Evolutionary conservation across 2,888 invertebrate genomes (phyloP), one percentile per base, ranked within the genome.

Genomic region (Leucania comma): DNA sequence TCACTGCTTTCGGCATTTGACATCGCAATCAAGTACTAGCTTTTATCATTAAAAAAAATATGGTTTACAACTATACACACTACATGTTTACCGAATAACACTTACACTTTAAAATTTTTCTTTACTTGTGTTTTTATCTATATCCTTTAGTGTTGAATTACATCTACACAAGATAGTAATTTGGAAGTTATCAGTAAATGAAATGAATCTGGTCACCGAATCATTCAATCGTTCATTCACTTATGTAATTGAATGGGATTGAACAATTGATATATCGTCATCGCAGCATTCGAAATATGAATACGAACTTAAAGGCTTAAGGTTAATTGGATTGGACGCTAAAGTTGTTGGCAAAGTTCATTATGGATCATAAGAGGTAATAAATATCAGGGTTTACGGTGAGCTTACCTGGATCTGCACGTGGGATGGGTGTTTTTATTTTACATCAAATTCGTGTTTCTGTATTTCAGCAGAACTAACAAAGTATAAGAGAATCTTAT

Each of bases 171-270:
- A 26, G 12, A 29, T 20, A 46, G 3, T 32, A 20, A 51, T 14
- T 48, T 50, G 50, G 8, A 1, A n/a, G 3, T 6, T n/a, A 12
- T 35, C 17, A 4, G 6, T 68, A 32, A 56, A 56, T n/a, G 32
- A 56, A 63, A 29, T 50, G 0, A 62, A 54, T 38, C 46, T 54
- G 9, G 54, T 17, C 17, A 12, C 46, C 42, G n/a, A 42, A 56
- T 51, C 17, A 51, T 67, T 46, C 2, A 59, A 38, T 51, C 12
- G n/a, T 17, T 61, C 60, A 73, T 51, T 46, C 24, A 46, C 14
- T 35, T 29, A 24, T 26, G 20, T 50, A 50, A 60, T 54, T 50
- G 22, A 50, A 54, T 42, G 46, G 57, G 12, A 73, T 29, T 61
- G 10, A 46, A 68, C 61, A 57, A 46, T 51, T 35, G n/a, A 61